phyloP scores from a whole-genome alignment of 2,888 invertebrate species.

The Pammene fasciana region DNA sequence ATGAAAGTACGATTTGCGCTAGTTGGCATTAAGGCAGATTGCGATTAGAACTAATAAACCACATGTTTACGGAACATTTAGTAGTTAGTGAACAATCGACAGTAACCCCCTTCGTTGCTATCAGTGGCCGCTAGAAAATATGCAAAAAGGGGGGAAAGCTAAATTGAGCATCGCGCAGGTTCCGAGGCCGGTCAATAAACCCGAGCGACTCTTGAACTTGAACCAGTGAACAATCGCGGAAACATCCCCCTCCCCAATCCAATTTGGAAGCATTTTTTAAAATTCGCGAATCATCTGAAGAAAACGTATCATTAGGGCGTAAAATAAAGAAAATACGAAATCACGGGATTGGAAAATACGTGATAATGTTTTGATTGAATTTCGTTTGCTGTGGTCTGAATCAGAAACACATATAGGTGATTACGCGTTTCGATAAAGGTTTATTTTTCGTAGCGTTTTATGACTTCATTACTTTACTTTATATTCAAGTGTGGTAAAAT shows the following conservation, averaged over 20 bases:
- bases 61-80: not conserved
- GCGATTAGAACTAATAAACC: not conserved
- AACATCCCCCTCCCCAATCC: constrained; percentile 53
- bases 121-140: not conserved
- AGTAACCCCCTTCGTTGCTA: not conserved
- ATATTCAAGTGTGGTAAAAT: constrained; percentile 23
- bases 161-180: constrained; percentile 64
- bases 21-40: not conserved
- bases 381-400: constrained; percentile 32
- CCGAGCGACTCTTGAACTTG: constrained; percentile 75
- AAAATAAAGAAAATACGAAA: constrained; percentile 29
- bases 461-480: constrained; percentile 31
- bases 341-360: constrained; percentile 36
- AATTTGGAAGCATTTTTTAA: constrained; percentile 55
- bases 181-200: constrained; percentile 73
- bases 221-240: constrained; percentile 66
- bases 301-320: constrained; percentile 23
- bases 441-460: constrained; percentile 30
- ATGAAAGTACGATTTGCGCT: not conserved
- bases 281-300: constrained; percentile 20
- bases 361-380: constrained; percentile 29
- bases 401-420: constrained; percentile 13
- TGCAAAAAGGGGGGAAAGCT: constrained; percentile 50
- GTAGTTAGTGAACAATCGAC: not conserved
- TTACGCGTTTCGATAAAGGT: constrained; percentile 14